Evolutionary conservation across 37 sponge, comb jelly and placozoan genomes (phyloP).

Genomic region (Halisarca cf. caerulea): DNA sequence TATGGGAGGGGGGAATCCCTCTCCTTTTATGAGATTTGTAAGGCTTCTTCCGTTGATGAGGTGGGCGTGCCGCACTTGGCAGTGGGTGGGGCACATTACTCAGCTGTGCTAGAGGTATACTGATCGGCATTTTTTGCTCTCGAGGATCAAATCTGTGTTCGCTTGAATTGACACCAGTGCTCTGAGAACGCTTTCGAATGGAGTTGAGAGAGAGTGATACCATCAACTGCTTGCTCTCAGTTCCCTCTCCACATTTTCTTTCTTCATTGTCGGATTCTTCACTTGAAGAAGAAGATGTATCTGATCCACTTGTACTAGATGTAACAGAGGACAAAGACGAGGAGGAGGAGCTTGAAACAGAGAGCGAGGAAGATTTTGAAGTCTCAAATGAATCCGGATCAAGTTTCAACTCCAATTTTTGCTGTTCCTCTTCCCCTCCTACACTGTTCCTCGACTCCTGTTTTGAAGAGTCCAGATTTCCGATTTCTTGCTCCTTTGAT

Average conservation of each 20-base stretch:
- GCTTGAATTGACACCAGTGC: no score
- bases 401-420: neutral
- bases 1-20: neutral
- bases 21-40: neutral
- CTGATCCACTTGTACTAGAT: neutral
- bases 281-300: neutral
- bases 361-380: neutral
- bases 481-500: no score
- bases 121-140: neutral
- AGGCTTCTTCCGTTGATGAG: neutral
- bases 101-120: neutral
- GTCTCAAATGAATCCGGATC: conserved; percentile 22
- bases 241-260: neutral
- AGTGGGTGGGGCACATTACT: neutral
- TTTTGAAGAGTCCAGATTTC: no score
- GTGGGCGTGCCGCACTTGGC: neutral
- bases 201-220: neutral
- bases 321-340: neutral
- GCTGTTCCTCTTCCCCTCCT: neutral
- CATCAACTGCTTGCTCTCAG: neutral
- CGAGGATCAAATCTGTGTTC: no score
- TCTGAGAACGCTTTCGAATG: no score
- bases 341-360: neutral
- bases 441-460: neutral
- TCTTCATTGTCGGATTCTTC: neutral